Evolutionary conservation across 2,888 invertebrate species (phyloP).

Genomic region (Trachelus stipa): DNA sequence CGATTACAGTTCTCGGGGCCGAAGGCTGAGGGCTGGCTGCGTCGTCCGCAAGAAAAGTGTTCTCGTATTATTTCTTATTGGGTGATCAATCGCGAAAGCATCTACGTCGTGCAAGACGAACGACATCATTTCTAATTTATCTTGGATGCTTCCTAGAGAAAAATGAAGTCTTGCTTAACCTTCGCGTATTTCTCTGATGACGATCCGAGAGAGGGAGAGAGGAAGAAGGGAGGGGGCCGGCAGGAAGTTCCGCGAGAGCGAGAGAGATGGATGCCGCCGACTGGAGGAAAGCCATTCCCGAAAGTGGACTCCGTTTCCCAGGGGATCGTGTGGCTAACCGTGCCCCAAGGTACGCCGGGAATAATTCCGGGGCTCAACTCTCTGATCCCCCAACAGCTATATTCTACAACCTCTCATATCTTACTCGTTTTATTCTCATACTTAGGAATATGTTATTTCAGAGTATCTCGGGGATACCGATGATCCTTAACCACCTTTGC

Average conservation of each 20-base stretch:
- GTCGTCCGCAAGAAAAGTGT: background rate
- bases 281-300: background rate
- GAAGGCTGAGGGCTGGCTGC: background rate
- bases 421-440: background rate
- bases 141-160: background rate
- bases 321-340: background rate
- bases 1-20: constrained; percentile 10
- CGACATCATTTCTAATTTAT: background rate
- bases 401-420: background rate
- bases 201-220: constrained; percentile 6
- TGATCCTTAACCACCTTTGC: background rate
- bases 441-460: background rate
- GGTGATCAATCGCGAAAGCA: constrained; percentile 6
- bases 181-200: background rate
- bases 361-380: background rate
- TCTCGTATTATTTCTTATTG: constrained; percentile 8
- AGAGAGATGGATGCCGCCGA: background rate
- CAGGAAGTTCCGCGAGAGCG: background rate
- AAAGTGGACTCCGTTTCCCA: background rate
- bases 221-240: background rate
- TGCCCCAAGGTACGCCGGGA: background rate
- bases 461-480: background rate
- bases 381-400: background rate
- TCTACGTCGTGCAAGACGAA: background rate
- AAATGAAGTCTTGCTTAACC: background rate